These are phyloP conservation scores for Falco punctatus DNA, from an alignment of 2,113 vertebrate species.

Conservation along the genomic window DNA sequence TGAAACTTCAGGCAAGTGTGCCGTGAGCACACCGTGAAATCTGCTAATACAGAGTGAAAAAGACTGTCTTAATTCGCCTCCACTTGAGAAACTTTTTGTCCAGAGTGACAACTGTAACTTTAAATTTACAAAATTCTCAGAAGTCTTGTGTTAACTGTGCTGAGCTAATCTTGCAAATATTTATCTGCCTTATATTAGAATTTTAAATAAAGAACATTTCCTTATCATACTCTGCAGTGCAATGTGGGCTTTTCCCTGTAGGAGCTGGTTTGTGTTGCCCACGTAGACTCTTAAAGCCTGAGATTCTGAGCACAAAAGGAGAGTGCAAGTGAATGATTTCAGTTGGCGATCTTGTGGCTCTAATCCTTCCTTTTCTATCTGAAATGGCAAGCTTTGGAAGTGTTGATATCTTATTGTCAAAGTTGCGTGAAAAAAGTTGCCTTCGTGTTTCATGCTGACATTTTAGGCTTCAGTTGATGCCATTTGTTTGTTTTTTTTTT, in stretches of 20 bases:
- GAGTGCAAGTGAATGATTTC: slow-evolving; percentile 1
- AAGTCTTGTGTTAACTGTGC: not conserved
- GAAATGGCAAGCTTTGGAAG: not conserved
- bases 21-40: not conserved
- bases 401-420: not conserved
- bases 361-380: slow-evolving; percentile 8
- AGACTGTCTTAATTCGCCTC: not conserved
- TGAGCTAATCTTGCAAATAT: not conserved
- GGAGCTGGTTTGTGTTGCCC: not conserved
- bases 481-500: not conserved
- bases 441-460: slow-evolving; percentile 6
- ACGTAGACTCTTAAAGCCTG: not conserved
- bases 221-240: not conserved
- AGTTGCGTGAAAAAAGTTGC: not conserved
- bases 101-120: not conserved
- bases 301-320: not conserved
- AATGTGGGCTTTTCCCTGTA: not conserved
- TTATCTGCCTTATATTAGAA: slow-evolving; percentile 10
- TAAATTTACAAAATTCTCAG: not conserved
- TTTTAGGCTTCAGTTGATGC: not conserved
- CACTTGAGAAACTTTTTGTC: not conserved
- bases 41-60: not conserved
- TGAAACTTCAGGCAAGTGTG: not conserved
- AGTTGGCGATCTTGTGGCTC: not conserved
- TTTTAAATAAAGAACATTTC: not conserved